phyloP scores from a whole-genome alignment of 2,888 invertebrate genomes.

The Boloria euphrosyne region DNA sequence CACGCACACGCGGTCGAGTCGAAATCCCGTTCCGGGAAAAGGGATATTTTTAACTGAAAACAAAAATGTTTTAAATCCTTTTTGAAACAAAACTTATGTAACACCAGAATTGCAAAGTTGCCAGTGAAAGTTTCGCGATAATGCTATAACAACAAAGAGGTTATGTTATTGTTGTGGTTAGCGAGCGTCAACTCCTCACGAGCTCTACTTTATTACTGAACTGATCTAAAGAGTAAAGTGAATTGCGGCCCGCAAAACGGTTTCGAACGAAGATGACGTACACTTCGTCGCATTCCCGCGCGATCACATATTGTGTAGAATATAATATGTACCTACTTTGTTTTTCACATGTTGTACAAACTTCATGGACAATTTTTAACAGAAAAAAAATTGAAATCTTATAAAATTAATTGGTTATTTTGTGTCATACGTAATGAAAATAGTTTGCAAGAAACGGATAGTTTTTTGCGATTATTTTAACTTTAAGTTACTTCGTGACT shows the following conservation, averaged over 20 bases:
- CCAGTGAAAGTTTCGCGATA: slow-evolving; percentile 63
- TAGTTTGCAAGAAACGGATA: too few species aligned
- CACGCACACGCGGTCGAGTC: slow-evolving; percentile 47
- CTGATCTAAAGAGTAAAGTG: slow-evolving; percentile 39
- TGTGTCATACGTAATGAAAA: not conserved
- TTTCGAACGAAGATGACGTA: slow-evolving; percentile 35
- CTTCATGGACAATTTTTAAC: slow-evolving; percentile 4
- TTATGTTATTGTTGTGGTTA: slow-evolving; percentile 67
- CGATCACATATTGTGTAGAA: too few species aligned
- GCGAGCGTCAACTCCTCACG: slow-evolving; percentile 51
- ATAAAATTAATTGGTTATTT: slow-evolving; percentile 1
- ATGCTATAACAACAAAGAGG: slow-evolving; percentile 53
- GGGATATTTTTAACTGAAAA: slow-evolving; percentile 28
- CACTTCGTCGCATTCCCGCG: not conserved
- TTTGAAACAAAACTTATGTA: slow-evolving; percentile 24
- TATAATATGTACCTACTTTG: not conserved
- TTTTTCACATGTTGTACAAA: not conserved
- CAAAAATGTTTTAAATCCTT: slow-evolving; percentile 12
- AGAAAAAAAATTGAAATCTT: not conserved
- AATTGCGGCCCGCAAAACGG: slow-evolving; percentile 39
- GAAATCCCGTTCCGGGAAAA: slow-evolving; percentile 38
- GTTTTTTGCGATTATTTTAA: too few species aligned
- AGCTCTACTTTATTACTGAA: slow-evolving; percentile 62
- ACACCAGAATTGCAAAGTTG: slow-evolving; percentile 31
- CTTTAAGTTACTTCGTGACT: too few species aligned